Base-by-base conservation (phyloP, 2,113 vertebrate genomes). In the Hippocampus abdominalis region DNA sequence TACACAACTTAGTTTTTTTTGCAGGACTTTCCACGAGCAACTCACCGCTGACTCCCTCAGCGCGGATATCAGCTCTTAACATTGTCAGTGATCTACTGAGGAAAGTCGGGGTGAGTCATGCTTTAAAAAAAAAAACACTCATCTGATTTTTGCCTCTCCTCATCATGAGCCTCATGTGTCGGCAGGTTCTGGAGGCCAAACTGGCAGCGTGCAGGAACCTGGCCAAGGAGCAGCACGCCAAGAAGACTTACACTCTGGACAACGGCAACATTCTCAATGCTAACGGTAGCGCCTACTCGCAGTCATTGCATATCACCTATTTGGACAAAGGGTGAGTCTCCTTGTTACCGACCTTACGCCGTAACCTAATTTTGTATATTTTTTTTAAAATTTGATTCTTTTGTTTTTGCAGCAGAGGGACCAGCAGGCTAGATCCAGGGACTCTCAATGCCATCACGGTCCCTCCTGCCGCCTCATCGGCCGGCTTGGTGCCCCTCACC, bases 1-100 rank as follows among this genome's bases (percentile, higher is more conserved):
- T 3, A 56, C n/a, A 5, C 13, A 11, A 21, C 39, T 63, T 36
- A 16, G 21, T 3, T n/a, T 71, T 27, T 32, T 49, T 80, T 73
- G 70, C 89, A 98, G 97, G 85, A 62, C 87, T 98, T 57, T 96
- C 94, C 82, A 92, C 95, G 86, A 95, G 93, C 83, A 95, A 94
- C 87, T 95, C 95, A 0, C 96, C 97, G 3, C 86, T 99, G 69
- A 98, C 97, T 70, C 96, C 97, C 29, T 98, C 97, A 15, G 97
- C 97, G 68, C 93, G 97, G 85, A 97, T 99, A 92, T 98, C 96
- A 57, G 97, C 97, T 3, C 95, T 99, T 76, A 99, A 98, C 92
- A 98, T 99, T 3, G 97, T 99, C 85, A 95, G 96, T 39, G 97
- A 99, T 87, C 90, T 99, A 61, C 89, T 99, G 61, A 92, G 96